phyloP scores from a whole-genome alignment of 1,140 invertebrate species.

The Drosophila subpulchrella region DNA sequence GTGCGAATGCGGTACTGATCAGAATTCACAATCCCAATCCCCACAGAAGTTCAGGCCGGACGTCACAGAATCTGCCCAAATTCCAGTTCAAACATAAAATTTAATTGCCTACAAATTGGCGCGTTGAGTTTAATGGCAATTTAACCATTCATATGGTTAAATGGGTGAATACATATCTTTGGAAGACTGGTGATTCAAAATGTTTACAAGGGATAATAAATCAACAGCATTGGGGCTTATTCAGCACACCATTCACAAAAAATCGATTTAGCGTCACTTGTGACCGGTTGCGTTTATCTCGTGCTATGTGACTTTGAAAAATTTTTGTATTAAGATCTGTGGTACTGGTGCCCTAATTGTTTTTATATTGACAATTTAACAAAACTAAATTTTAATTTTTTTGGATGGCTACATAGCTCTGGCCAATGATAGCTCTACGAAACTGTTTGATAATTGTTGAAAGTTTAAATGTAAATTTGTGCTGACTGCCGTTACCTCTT shows the following conservation, averaged over 20 bases:
- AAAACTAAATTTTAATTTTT: too few relatives aligned
- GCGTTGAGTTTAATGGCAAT: conserved; percentile 77
- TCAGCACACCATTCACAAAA: background rate
- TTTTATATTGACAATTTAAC: too few relatives aligned
- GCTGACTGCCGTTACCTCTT: too few relatives aligned
- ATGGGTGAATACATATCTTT: background rate
- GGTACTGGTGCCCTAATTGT: too few relatives aligned
- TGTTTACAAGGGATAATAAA: conserved; percentile 20
- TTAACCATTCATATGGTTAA: conserved; percentile 46
- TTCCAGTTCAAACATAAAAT: conserved; percentile 65
- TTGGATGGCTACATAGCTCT: too few relatives aligned
- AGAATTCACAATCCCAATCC: background rate
- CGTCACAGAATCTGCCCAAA: conserved; percentile 51
- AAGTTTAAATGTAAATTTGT: too few relatives aligned
- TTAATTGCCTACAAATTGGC: conserved; percentile 82
- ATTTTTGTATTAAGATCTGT: too few relatives aligned
- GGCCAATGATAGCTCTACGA: too few relatives aligned
- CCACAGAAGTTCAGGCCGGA: conserved; percentile 1
- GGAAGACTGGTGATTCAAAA: background rate
- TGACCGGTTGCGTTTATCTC: too few relatives aligned
- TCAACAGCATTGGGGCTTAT: background rate
- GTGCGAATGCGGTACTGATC: background rate
- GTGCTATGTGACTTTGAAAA: too few relatives aligned
- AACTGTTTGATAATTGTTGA: too few relatives aligned
- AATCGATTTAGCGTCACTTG: too few relatives aligned